These are phyloP conservation scores for Pyrrhia umbra DNA, from an alignment of 2,888 invertebrate species.

Conservation along the genomic window DNA sequence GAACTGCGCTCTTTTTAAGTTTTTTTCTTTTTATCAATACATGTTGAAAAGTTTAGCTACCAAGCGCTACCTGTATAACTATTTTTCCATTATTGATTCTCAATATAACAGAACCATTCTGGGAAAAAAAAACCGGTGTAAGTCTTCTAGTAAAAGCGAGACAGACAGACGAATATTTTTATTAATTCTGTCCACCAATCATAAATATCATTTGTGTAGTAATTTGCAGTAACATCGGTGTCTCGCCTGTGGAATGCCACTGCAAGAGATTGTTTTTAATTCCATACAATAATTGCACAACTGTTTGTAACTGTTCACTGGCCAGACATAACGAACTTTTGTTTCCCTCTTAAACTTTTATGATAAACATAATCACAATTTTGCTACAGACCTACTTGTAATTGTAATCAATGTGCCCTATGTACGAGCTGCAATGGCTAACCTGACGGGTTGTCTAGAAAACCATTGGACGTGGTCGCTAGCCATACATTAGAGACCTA, in stretches of 20 bases:
- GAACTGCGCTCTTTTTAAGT: neutral
- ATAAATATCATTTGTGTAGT: too few species aligned
- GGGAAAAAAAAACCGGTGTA: too few species aligned
- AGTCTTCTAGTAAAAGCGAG: too few species aligned
- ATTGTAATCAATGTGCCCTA: neutral
- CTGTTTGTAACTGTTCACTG: slow-evolving; percentile 27
- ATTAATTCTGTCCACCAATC: too few species aligned
- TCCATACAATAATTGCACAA: slow-evolving; percentile 10
- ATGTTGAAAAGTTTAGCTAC: neutral
- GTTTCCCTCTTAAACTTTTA: slow-evolving; percentile 17
- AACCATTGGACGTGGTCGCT: too few species aligned
- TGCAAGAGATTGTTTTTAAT: slow-evolving; percentile 22
- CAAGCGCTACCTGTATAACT: neutral
- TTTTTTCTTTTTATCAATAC: neutral
- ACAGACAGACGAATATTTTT: too few species aligned
- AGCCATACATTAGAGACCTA: too few species aligned
- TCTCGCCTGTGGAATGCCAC: neutral
- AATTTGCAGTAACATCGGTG: neutral
- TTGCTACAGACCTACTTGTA: slow-evolving; percentile 8
- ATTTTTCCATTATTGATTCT: neutral
- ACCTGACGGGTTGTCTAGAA: too few species aligned
- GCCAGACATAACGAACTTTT: neutral
- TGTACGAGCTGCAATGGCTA: neutral
- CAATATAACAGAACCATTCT: neutral
- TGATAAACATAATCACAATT: neutral